Evolutionary conservation across 2,888 invertebrate species (phyloP), one percentile per base, ranked within the genome.

Genomic region (Vesta saturnalis): DNA sequence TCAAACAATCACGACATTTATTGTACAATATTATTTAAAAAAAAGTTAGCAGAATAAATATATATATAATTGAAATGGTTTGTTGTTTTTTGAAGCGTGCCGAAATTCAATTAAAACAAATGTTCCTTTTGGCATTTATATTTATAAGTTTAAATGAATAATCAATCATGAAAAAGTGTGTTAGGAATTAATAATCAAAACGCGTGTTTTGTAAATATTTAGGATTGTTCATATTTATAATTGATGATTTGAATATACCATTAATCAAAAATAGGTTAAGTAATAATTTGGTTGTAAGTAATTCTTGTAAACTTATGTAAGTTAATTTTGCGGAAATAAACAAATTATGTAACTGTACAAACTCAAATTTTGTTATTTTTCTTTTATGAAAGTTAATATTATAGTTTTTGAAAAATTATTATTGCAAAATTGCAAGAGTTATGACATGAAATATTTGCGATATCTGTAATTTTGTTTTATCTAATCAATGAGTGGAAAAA

Each of bases 321-420:
- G 6, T 52, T n/a, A n/a, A n/a, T n/a, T n/a, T 52, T 52, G 21
- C 18, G 52, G 52, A 52, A 52, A 52, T 52, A 52, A 52, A 52
- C 19, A 21, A 19, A 52, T 52, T 52, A 52, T 19, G 52, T 52
- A 52, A 52, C 8, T 52, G 18, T 12, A 19, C 10, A 15, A 18
- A 49, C 47, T 49, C 16, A 49, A n/a, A 49, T 49, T 19, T 8
- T 12, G n/a, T 52, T 52, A 19, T 52, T 18, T 18, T 52, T 43
- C 18, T 21, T 18, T 52, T 6, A 19, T 52, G 52, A 52, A 52
- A 52, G 52, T 52, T 39, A n/a, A 1, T n/a, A n/a, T 39, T 39
- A 39, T 39, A n/a, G n/a, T n/a, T n/a, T n/a, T n/a, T n/a, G n/a
- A n/a, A n/a, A n/a, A n/a, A n/a, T n/a, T n/a, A n/a, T n/a, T n/a